Percentiles rank a stretch among this genome's conserved stretches.
phyloP scores from a whole-genome alignment of 2,797 vertebrate species.

The Micrastur ruficollis region DNA sequence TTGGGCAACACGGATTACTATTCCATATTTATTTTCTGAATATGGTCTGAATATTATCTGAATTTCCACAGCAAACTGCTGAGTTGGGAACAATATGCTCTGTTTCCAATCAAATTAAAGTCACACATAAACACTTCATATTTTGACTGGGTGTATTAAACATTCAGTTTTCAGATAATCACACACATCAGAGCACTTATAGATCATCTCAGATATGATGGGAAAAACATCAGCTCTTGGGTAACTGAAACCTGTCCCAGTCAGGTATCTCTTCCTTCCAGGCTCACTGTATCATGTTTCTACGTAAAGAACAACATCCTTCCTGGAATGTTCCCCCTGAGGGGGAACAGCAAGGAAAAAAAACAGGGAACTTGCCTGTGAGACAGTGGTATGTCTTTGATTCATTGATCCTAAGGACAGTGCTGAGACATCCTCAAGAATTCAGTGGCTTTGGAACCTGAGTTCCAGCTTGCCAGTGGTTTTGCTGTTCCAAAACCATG shows the following conservation, averaged over 20 bases:
- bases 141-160: neutral
- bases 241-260: neutral
- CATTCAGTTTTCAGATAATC: neutral
- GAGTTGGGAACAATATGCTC: neutral
- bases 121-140: neutral
- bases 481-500: neutral
- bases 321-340: constrained; percentile 29
- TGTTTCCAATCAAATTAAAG: neutral
- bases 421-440: neutral
- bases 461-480: neutral
- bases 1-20: neutral
- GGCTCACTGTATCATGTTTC: constrained; percentile 21
- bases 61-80: neutral
- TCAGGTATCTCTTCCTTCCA: constrained; percentile 6
- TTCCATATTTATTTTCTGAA: neutral
- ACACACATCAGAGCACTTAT: neutral
- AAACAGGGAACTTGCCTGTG: neutral
- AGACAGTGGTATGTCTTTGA: constrained; percentile 9
- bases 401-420: constrained; percentile 10
- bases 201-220: neutral
- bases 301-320: neutral
- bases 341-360: neutral
- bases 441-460: neutral
- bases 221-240: neutral
- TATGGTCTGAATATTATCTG: neutral